These are phyloP conservation scores for Actinemys pallida DNA, from an alignment of 2,113 vertebrate genomes.

Conservation along the genomic window DNA sequence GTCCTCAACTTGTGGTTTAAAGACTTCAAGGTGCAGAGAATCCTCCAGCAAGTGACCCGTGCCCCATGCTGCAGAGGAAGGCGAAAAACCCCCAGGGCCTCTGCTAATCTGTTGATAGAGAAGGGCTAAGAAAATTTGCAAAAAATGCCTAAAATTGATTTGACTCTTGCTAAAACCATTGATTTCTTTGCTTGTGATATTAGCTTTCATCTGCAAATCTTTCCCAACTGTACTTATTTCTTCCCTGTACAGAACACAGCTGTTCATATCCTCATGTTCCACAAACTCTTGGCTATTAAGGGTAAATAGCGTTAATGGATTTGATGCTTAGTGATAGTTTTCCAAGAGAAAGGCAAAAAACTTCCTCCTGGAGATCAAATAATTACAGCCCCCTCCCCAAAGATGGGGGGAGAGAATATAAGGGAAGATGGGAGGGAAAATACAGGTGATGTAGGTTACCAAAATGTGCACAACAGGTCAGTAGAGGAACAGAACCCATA, in stretches of 20 bases:
- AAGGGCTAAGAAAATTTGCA: background rate
- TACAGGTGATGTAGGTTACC: accelerated
- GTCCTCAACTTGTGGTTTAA: too few relatives aligned
- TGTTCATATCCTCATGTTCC: background rate
- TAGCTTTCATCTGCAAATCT: background rate
- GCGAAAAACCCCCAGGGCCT: too few relatives aligned
- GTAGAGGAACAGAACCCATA: background rate
- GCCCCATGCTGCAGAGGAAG: too few relatives aligned
- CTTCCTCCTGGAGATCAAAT: accelerated
- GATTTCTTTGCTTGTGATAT: background rate
- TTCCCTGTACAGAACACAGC: background rate
- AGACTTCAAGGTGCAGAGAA: too few relatives aligned
- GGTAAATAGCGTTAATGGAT: accelerated
- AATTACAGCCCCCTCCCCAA: background rate
- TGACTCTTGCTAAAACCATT: background rate
- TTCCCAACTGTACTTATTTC: background rate
- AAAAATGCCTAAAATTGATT: background rate
- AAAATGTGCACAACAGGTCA: background rate
- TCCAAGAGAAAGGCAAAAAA: background rate
- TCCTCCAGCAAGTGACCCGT: too few relatives aligned
- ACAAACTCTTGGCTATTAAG: background rate
- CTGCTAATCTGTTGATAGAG: background rate
- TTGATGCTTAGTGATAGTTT: background rate
- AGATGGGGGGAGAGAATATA: accelerated
- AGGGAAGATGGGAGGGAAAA: background rate